Evolutionary conservation across 2,888 invertebrate species (phyloP).

Genomic region (Mactromeris polynyma): DNA sequence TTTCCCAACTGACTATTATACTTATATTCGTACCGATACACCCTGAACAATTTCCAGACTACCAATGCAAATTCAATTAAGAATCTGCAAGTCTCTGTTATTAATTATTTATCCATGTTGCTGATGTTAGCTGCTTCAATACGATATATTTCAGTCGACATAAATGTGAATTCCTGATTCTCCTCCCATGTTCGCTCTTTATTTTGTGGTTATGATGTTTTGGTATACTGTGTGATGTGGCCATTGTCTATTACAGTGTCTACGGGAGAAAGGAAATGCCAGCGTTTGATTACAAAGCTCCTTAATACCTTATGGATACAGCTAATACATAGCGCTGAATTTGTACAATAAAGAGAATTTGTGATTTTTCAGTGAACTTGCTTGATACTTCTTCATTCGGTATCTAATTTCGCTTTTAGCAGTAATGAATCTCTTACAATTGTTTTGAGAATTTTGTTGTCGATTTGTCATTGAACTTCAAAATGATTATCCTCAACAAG

Average conservation of each 20-base stretch:
- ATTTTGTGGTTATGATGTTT: neutral
- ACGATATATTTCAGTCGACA: constrained; percentile 8
- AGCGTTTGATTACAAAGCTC: neutral
- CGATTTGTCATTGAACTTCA: too few species aligned
- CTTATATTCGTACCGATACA: neutral
- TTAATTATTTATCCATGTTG: constrained; percentile 29
- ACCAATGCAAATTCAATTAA: constrained; percentile 32
- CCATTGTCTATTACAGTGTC: neutral
- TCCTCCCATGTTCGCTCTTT: neutral
- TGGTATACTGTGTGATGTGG: neutral
- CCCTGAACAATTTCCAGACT: constrained; percentile 7
- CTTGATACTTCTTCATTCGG: too few species aligned
- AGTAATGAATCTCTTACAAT: too few species aligned
- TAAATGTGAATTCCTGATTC: neutral
- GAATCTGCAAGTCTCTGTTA: constrained; percentile 12
- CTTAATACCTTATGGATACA: too few species aligned
- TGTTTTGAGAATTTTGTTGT: too few species aligned
- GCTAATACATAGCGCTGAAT: too few species aligned
- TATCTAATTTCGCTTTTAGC: too few species aligned
- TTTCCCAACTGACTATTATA: neutral
- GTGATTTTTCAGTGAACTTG: too few species aligned
- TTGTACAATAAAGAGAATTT: too few species aligned
- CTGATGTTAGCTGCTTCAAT: neutral
- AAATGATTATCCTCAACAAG: too few species aligned
- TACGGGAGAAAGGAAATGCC: neutral